Evolutionary conservation across 2,113 vertebrate genomes (phyloP), one percentile per base, ranked within the genome.

Genomic region (Mirounga angustirostris): DNA sequence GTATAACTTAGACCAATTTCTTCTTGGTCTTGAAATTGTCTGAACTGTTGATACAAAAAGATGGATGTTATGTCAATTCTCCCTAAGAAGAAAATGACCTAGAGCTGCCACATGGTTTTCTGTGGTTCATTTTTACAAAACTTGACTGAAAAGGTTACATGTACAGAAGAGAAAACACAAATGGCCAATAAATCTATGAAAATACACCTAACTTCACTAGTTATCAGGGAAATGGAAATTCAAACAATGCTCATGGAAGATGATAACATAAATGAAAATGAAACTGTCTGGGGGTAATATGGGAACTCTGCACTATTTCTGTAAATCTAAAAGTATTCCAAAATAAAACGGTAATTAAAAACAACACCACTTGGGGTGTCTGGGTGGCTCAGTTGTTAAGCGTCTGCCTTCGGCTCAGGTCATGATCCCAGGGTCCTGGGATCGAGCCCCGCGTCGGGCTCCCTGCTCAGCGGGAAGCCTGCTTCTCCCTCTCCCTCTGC

Each of bases 81-180:
- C 63, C 36, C 84, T 87, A 79, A 63, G 43, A 94, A 85, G 56
- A 65, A 92, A 89, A 85, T 92, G 40, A 94, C 59, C 63, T 89
- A 92, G 19, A 40, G 46, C 21, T 21, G 67, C 58, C 8, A 18
- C 12, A 30, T 36, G 46, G 33, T 9, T 21, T 93, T 94, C 69
- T 91, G 59, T 88, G 50, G n/a, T 78, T 11, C 43, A 33, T 56
- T 95, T 97, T 93, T 56, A 95, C 14, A 96, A 88, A 88, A 95
- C 54, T 40, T 94, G 40, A 92, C 73, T 78, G 18, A 86, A 93
- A 89, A 82, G 12, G 13, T 71, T 63, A 61, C 59, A 19, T 18
- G 21, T 93, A 83, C 82, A 88, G 40, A 95, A 95, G 4, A 82
- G 13, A 96, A 96, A 96, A 93, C 46, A 79, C 90, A 93, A 96